phyloP scores from a whole-genome alignment of 2,888 invertebrate species.

The Lucinisca nassula region DNA sequence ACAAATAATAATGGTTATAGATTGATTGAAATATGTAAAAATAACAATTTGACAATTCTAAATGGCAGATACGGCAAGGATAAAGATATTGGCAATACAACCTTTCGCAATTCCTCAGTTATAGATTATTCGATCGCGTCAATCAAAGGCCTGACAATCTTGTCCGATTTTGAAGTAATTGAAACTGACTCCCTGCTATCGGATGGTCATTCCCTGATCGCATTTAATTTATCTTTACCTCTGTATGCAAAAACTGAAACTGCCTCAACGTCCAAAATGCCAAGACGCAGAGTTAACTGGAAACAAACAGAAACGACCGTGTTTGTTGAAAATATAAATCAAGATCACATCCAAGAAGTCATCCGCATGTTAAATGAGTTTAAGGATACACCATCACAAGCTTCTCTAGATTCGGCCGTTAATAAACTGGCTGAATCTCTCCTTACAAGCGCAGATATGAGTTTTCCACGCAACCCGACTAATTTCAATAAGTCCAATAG shows the following conservation, averaged over 20 bases:
- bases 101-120: not conserved
- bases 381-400: not conserved
- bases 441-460: not conserved
- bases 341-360: not conserved
- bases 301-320: not conserved
- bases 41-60: not conserved
- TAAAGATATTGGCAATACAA: not conserved
- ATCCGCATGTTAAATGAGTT: not conserved
- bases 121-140: conserved; percentile 8
- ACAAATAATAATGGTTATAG: not conserved
- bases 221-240: not conserved
- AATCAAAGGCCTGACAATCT: not conserved
- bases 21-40: not conserved
- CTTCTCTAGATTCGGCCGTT: not conserved
- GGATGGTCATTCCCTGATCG: not conserved
- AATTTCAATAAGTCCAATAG: not conserved
- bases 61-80: conserved; percentile 14
- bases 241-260: not conserved
- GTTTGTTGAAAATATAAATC: not conserved
- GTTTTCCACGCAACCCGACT: not conserved
- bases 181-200: not conserved
- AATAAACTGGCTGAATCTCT: not conserved
- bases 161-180: not conserved
- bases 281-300: not conserved
- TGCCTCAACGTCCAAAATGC: not conserved